These are phyloP conservation scores for Aleiodes sp. DNA, from an alignment of 1,140 invertebrate genomes.

Conservation along the genomic window DNA sequence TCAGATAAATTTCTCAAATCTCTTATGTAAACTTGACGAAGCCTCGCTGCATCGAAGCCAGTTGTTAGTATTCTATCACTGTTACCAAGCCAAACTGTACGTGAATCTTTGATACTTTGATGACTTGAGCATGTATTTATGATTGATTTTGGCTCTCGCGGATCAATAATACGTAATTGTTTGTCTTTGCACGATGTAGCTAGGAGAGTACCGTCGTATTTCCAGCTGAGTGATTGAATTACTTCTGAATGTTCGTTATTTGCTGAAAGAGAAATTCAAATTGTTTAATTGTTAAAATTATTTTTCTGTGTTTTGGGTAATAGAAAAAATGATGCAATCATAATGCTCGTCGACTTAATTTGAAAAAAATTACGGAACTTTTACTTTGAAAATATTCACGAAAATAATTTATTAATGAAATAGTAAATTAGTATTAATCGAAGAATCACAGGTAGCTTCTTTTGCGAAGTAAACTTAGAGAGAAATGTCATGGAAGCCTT, in stretches of 20 bases:
- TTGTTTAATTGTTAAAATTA: too few relatives aligned
- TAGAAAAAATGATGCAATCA: too few relatives aligned
- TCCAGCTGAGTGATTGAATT: conserved; percentile 87
- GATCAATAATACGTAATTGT: conserved; percentile 83
- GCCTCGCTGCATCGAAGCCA: conserved; percentile 78
- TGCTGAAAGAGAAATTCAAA: too few relatives aligned
- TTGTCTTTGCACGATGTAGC: conserved; percentile 85
- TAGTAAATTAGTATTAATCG: too few relatives aligned
- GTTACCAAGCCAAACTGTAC: conserved; percentile 88
- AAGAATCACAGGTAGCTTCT: too few relatives aligned
- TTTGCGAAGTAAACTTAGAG: too few relatives aligned
- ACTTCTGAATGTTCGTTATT: conserved; percentile 83
- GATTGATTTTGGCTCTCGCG: conserved; percentile 71
- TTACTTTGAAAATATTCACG: too few relatives aligned
- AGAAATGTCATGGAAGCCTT: too few relatives aligned
- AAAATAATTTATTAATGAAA: too few relatives aligned
- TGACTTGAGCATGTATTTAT: conserved; percentile 78
- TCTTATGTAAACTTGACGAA: conserved; percentile 86
- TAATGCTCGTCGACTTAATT: too few relatives aligned
- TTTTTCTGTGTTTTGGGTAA: too few relatives aligned
- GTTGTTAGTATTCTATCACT: conserved; percentile 84
- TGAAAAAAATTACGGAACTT: too few relatives aligned
- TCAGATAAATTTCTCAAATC: conserved; percentile 84
- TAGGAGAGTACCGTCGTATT: conserved; percentile 79
- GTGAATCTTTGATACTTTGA: conserved; percentile 89